Base-by-base conservation (phyloP, 2,797 vertebrate species). In the Orestias chungarensis region DNA sequence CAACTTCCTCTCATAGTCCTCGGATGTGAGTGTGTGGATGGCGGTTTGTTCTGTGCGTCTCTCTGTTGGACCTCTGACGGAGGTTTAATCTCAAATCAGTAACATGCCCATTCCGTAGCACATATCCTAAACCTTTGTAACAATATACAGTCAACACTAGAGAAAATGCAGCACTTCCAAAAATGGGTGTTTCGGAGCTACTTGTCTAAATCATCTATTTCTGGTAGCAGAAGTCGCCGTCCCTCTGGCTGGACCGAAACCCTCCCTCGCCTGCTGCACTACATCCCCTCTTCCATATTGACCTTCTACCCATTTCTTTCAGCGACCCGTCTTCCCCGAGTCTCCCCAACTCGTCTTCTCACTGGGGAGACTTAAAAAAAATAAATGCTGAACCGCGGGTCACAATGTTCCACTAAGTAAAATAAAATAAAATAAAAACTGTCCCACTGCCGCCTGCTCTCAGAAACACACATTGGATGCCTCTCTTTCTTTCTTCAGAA, bases 391-490 rank as follows among this genome's bases (percentile, higher is more conserved):
- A 91, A 92, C 91, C 73, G 61, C 62, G 52, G 92, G 91, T 93
- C 91, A 92, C 64, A 91, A 92, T 93, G 88, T 93, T 93, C 93
- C 93, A 89, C 76, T 2, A 64, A 77, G 72, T 84, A 86, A 88
- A 82, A 6, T 86, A 88, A 82, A 6, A 61, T 25, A 73, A n/a
- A 55, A 35, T 84, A 87, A 82, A 83, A 83, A 83, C 18, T 23
- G 71, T 69, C 79, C 80, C 31, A 0, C 69, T 69, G 73, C 75
- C 74, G 66, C 31, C 76, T 46, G 70, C 64, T 52, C 68, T 40
- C 35, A 14, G 33, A 40, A 40, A 62, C 20, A 14, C 49, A 62
- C 49, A 68, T 78, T 66, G 64, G 71, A 33, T 64, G 65, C 69
- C 74, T 86, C 76, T 40, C 76, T n/a, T n/a, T n/a, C n/a, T n/a